Evolutionary conservation across 2,888 invertebrate species (phyloP).

Genomic region (Candidula unifasciata): DNA sequence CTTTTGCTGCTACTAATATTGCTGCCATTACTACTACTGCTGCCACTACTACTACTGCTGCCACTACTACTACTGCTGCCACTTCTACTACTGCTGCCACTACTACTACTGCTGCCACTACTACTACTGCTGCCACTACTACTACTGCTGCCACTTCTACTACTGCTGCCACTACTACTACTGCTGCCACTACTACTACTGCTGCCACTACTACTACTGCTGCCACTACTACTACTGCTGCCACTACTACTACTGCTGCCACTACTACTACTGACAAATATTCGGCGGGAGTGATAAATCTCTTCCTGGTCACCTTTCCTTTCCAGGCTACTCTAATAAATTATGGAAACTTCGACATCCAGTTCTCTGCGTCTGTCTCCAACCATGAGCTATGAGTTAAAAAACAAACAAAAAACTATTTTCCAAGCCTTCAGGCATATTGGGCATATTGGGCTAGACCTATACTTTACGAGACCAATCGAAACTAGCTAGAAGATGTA

Average conservation of each 20-base stretch:
- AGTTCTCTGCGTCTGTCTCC: too few species aligned
- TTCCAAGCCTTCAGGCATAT: too few species aligned
- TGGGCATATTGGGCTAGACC: too few species aligned
- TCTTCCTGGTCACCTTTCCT: too few species aligned
- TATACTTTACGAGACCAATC: too few species aligned
- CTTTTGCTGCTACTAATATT: not conserved
- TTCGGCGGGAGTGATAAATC: too few species aligned
- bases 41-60: not conserved
- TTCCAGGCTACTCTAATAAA: too few species aligned
- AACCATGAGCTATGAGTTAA: too few species aligned
- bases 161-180: not conserved
- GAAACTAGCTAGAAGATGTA: too few species aligned
- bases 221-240: not conserved
- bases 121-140: not conserved
- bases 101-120: not conserved
- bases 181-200: not conserved
- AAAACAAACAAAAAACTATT: too few species aligned
- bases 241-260: not conserved
- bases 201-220: not conserved
- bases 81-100: not conserved
- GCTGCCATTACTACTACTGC: not conserved
- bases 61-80: not conserved
- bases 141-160: not conserved
- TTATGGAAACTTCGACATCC: too few species aligned
- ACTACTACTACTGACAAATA: not conserved